Evolutionary conservation across 2,888 invertebrate genomes (phyloP).

Genomic region (Amiota communis): DNA sequence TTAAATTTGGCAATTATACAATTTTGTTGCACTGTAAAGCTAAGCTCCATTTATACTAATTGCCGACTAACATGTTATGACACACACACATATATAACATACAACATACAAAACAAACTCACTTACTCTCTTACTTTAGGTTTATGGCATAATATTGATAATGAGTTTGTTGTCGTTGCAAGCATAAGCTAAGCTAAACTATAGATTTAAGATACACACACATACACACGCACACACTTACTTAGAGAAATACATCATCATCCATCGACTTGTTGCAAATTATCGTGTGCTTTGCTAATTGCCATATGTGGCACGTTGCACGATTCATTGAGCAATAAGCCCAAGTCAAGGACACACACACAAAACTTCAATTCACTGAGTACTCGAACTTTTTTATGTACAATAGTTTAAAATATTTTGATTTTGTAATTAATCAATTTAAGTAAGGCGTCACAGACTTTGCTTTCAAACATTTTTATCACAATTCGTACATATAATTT

Average conservation of each 20-base stretch:
- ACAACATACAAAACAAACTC: not conserved
- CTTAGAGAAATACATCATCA: not conserved
- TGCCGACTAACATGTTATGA: conserved; percentile 14
- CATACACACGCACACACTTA: not conserved
- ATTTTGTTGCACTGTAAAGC: conserved; percentile 27
- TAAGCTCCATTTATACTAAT: conserved; percentile 7
- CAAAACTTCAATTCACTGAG: too few species aligned
- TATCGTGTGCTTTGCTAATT: not conserved
- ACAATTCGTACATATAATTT: too few species aligned
- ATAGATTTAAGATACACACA: conserved; percentile 36
- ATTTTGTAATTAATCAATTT: too few species aligned
- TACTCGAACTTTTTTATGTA: too few species aligned
- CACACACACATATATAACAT: not conserved
- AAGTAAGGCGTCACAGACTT: too few species aligned
- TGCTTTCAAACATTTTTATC: too few species aligned
- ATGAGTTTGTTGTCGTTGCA: conserved; percentile 50
- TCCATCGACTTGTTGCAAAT: not conserved
- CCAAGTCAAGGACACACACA: too few species aligned
- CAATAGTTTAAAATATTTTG: too few species aligned
- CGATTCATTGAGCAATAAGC: not conserved
- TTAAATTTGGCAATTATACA: conserved; percentile 32
- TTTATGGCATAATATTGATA: conserved; percentile 26
- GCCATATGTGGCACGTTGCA: not conserved
- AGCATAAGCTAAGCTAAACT: conserved; percentile 38
- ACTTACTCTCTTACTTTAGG: not conserved